Evolutionary conservation across 2,888 invertebrate species (phyloP), one percentile per base, ranked within the genome.

Genomic region (Exephanes ischioxanthus): DNA sequence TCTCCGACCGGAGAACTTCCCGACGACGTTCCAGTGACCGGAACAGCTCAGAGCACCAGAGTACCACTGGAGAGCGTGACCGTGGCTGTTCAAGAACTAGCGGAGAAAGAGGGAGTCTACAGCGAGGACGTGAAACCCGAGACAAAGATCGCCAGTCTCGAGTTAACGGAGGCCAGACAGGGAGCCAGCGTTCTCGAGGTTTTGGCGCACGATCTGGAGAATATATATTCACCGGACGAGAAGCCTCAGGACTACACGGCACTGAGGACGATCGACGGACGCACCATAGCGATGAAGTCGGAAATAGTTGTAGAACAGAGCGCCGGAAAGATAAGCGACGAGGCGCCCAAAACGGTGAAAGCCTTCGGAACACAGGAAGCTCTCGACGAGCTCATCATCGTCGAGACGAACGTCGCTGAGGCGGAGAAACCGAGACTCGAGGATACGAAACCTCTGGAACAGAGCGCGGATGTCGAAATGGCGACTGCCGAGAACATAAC

Each of bases 291-390:
- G 3, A 91, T 94, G 19, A 94, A 95, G 88, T 94, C 94, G 37
- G 94, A 95, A 94, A 94, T 94, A 2, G 92, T 95, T 86, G 91
- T 94, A 30, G 94, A 91, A 71, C 90, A 93, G 51, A 91, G 90
- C 45, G 80, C 90, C 2, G 83, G 86, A 14, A 87, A 92, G 41
- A 90, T 94, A 41, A 80, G 76, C n/a, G 78, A 86, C 33, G 90
- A 90, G 6, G 75, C 87, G 37, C 92, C 93, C 1, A 91, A 87
- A 78, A 90, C 88, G n/a, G 89, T 90, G 14, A 92, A 92, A 83
- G 94, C 94, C 90, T 84, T 94, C 88, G 93, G 94, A 81, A 94
- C 94, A 81, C 95, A 95, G 91, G 95, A 95, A 55, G 95, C 95
- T 22, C 87, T 95, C 66, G 94, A 95, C 84, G 95, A 95, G 91